Evolutionary conservation across 2,797 vertebrate species (phyloP).

Genomic region (Geotria australis): DNA sequence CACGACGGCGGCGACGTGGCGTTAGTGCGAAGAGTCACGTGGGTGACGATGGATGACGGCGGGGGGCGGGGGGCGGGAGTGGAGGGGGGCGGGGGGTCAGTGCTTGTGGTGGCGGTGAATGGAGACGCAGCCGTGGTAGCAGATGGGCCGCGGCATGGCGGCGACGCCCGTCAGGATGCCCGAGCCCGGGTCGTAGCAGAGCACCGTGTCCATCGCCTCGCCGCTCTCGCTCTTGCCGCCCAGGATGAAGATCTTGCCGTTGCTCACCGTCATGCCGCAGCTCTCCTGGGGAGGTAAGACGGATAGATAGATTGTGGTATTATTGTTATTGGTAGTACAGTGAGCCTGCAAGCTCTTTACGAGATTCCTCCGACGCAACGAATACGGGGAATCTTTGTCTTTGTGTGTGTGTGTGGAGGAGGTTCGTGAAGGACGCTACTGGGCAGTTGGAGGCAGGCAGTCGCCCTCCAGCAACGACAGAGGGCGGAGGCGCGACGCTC

Average conservation of each 20-base stretch:
- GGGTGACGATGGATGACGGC: conserved; percentile 2
- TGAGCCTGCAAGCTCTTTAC: too few species aligned
- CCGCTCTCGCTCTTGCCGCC: conserved; percentile 68
- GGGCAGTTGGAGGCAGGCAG: too few species aligned
- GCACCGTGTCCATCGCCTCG: conserved; percentile 60
- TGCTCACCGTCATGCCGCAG: conserved; percentile 90
- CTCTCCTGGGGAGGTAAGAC: conserved; percentile 35
- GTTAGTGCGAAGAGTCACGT: conserved; percentile 1
- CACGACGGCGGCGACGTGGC: conserved; percentile 1
- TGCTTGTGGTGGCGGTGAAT: conserved; percentile 72
- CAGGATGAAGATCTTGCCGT: conserved; percentile 89
- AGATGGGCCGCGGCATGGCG: conserved; percentile 80
- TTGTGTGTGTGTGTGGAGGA: too few species aligned
- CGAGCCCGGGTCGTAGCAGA: conserved; percentile 67
- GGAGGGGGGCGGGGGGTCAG: neutral
- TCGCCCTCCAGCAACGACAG: too few species aligned
- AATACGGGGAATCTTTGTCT: too few species aligned
- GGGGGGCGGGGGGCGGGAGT: neutral
- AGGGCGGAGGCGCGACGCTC: too few species aligned
- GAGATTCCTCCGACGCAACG: too few species aligned
- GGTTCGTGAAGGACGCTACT: too few species aligned
- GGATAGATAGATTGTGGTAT: neutral
- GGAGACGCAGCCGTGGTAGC: conserved; percentile 84
- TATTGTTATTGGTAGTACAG: too few species aligned
- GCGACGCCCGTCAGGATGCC: conserved; percentile 71